Evolutionary conservation across 2,888 invertebrate species (phyloP), one percentile per base, ranked within the genome.

Genomic region (Synanthedon andrenaeformis): DNA sequence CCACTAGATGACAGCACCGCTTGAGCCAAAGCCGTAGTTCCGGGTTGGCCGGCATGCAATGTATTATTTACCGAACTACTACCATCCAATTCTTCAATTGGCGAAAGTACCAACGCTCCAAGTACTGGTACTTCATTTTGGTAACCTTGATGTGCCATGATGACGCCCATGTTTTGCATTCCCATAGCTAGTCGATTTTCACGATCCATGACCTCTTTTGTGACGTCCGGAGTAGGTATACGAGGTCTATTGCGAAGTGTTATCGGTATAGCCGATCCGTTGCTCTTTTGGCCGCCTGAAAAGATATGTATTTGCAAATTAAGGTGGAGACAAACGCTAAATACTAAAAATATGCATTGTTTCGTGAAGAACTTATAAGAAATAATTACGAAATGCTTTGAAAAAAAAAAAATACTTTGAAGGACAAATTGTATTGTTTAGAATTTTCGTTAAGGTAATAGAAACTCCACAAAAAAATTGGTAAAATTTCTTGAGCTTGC

Each of bases 141-240:
- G 74, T 89, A 82, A 59, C 91, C 76, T 88, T 91, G 90, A 60
- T 91, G 91, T 35, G 92, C 90, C 88, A 93, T 91, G 52, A 94
- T 89, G 4, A 94, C 91, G n/a, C 92, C 91, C 74, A 91, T 87
- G 53, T 84, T 85, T 59, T 82, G 82, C 78, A 82, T 78, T 59
- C 82, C 84, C 76, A 82, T 79, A 1, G 90, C 89, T 49, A 93
- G 78, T 54, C 92, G 89, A 69, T 91, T 90, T 67, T 94, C 94
- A 54, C 92, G 89, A 64, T 93, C 93, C 56, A 91, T 86, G 19
- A 91, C 90, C 75, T 95, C 95, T 77, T 94, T 95, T 41, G 94
- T 92, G 6, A 94, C 94, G 74, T 96, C 96, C 0, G 96, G 96
- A 6, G 96, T 96, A 45, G 96, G 96, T 62, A 96, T 95, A 53